Percentiles rank a stretch among this genome's conserved stretches.
phyloP scores from a whole-genome alignment of 1,140 invertebrate species.

The Anastatus disparis region DNA sequence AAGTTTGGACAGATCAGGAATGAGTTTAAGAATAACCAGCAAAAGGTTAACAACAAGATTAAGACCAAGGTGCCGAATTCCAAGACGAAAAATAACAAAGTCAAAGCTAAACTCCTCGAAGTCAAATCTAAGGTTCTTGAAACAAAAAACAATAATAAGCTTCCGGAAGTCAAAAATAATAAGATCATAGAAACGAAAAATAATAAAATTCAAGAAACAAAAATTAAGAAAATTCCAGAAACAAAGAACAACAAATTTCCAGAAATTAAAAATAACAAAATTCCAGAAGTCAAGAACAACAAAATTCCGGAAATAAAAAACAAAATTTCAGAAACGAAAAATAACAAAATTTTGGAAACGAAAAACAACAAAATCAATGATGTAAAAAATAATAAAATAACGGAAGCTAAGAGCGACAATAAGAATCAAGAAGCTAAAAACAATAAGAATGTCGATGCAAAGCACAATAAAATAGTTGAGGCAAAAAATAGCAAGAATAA shows the following conservation, averaged over 20 bases:
- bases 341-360: neutral
- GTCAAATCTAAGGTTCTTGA: slow-evolving; percentile 46
- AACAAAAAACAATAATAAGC: slow-evolving; percentile 19
- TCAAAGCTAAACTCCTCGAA: slow-evolving; percentile 55
- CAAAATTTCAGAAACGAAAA: neutral
- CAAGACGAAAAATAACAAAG: slow-evolving; percentile 58
- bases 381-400: neutral
- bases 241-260: slow-evolving; percentile 27
- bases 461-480: no score
- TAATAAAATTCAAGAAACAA: slow-evolving; percentile 39
- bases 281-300: neutral
- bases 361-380: slow-evolving; percentile 16
- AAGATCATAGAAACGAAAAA: slow-evolving; percentile 2
- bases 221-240: neutral
- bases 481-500: neutral
- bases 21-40: slow-evolving; percentile 38
- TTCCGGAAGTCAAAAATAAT: slow-evolving; percentile 40
- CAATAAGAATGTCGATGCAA: neutral
- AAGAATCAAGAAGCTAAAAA: slow-evolving; percentile 21
- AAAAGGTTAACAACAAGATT: slow-evolving; percentile 48
- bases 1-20: slow-evolving; percentile 20
- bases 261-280: slow-evolving; percentile 39
- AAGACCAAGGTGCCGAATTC: slow-evolving; percentile 49
- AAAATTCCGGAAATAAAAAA: neutral
- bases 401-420: neutral